Base-by-base conservation (phyloP, 1,140 invertebrate genomes). In the Delia radicum region DNA sequence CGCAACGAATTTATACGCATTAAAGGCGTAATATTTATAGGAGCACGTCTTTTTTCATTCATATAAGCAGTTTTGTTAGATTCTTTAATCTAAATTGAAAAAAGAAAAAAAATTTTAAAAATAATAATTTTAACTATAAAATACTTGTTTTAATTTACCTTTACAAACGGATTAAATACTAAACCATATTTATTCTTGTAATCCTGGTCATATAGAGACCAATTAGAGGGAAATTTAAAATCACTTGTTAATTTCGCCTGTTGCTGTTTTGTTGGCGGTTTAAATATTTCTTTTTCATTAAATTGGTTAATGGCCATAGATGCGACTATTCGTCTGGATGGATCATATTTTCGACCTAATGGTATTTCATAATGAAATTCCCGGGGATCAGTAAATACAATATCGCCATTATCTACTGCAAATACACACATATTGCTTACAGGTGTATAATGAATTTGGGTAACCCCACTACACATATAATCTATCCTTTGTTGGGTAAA, bases 151-250 rank as follows among this genome's bases (percentile, higher is more conserved):
- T 13, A 13, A 73, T 28, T 27, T 2, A 75, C 73, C 15, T 63
- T 74, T 28, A 13, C 7, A 1, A 81, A 8, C 0, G 83, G 81
- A 21, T 77, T 77, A 0, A 82, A 42, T 1, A 79, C 42, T 12
- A 82, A 48, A 10, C 83, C 83, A 79, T 81, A 85, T 28, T 85
- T 79, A 3, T 73, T 67, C 0, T 75, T 73, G 73, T 80, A 82
- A 2, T 76, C 46, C 3, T 65, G 24, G 6, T 79, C 79, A 2
- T 72, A 42, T 18, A n/a, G 75, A 12, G 77, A 72, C 12, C 28
- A 33, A n/a, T n/a, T n/a, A n/a, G n/a, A n/a, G n/a, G n/a, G n/a
- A n/a, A n/a, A n/a, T n/a, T n/a, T n/a, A n/a, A n/a, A n/a, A n/a
- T n/a, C n/a, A n/a, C n/a, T n/a, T n/a, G n/a, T n/a, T n/a, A n/a